Evolutionary conservation across 2,888 invertebrate genomes (phyloP).

Genomic region (Cheilosia soror): DNA sequence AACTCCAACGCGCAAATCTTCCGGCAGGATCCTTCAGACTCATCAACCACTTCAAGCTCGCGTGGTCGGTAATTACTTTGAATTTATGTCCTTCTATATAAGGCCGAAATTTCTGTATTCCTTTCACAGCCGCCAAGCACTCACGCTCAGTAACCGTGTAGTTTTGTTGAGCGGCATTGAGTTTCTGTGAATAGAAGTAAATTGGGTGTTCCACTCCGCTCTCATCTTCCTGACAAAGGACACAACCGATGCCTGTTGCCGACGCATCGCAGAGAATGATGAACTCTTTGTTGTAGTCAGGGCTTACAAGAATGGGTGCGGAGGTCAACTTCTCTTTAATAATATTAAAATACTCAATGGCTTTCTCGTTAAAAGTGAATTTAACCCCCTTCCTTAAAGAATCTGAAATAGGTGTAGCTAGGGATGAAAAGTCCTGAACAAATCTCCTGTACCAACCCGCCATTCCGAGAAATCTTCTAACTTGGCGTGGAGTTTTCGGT

Average conservation of each 20-base stretch:
- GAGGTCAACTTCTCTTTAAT: background rate
- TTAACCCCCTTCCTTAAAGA: slow-evolving; percentile 33
- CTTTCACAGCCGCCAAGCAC: background rate
- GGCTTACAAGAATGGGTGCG: background rate
- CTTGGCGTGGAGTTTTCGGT: no score
- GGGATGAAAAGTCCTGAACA: slow-evolving; percentile 48
- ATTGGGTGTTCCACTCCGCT: slow-evolving; percentile 44
- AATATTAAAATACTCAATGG: background rate
- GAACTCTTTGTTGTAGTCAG: slow-evolving; percentile 61
- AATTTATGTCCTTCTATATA: no score
- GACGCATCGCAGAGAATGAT: slow-evolving; percentile 66
- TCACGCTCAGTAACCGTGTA: background rate
- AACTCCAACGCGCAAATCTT: background rate
- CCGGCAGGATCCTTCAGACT: no score
- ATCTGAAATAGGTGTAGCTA: slow-evolving; percentile 64
- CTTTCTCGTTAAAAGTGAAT: slow-evolving; percentile 11
- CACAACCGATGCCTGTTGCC: slow-evolving; percentile 50
- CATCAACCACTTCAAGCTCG: no score
- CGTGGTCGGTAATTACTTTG: no score
- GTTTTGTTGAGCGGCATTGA: background rate
- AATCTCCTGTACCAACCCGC: slow-evolving; percentile 58
- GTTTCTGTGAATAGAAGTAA: background rate
- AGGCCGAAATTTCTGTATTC: no score
- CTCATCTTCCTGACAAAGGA: slow-evolving; percentile 39
- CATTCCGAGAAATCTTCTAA: slow-evolving; percentile 69